Base-by-base conservation (phyloP, 2,888 invertebrate species). In the Callimorpha dominula region DNA sequence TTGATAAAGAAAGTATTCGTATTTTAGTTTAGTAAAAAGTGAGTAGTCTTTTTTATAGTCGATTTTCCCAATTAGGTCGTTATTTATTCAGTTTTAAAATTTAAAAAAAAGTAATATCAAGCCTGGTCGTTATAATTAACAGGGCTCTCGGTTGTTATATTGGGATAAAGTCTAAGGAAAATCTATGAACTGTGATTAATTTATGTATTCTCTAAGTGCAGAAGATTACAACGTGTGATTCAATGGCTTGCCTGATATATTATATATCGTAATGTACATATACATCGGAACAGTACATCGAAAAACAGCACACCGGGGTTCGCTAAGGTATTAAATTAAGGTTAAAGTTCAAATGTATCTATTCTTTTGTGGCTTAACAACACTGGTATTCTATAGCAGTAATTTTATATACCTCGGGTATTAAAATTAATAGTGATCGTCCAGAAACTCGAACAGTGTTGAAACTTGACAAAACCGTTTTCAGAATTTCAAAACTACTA, bases 21-120 rank as follows among this genome's bases (percentile, higher is more conserved):
- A 75, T 77, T 71, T 74, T 67, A 72, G 74, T 85, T 83, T 81
- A 83, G 76, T 68, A 62, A 65, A 76, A 73, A 73, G 49, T 65
- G 78, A 78, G 66, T 74, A 74, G 76, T 64, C 68, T 81, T 73
- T 70, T 73, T 68, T 72, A 64, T 75, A 78, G 66, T 73, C 62
- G 60, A 78, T 73, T 75, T 49, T 49, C 20, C 7, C 31, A 40
- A 60, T 68, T 68, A 60, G 67, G 54, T 66, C 66, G 52, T 76
- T 70, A 50, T 46, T 64, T 64, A 50, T 67, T 67, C 9, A 49
- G 52, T 68, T 72, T 72, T 54, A 17, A 42, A 40, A 7, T 9
- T 46, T 14, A 49, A 49, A 54, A 20, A 17, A 20, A 31, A 17
- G 54, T 46, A 60, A 67, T 46, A 52, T 67, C 52, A 52, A 67